These are phyloP conservation scores for Bucco capensis DNA, from an alignment of 2,113 vertebrate species.

Conservation along the genomic window DNA sequence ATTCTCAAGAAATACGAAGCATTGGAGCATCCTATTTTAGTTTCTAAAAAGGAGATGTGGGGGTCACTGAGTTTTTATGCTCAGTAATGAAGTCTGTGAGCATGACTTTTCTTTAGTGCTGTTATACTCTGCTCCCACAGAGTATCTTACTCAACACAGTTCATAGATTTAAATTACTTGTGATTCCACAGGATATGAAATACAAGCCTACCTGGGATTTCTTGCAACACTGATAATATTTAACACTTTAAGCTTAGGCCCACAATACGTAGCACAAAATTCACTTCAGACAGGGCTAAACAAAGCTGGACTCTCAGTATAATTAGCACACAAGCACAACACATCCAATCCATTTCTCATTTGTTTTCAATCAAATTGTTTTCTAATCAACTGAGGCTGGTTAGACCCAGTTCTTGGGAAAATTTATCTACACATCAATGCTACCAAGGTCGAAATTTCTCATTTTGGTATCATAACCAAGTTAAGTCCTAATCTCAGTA, in stretches of 20 bases:
- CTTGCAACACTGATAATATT: not conserved
- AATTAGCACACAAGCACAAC: rapidly evolving
- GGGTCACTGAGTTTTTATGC: not conserved
- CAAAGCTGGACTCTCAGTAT: not conserved
- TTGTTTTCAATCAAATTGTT: not conserved
- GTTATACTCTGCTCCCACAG: not conserved
- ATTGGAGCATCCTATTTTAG: not conserved
- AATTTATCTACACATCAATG: not conserved
- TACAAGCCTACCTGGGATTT: not conserved
- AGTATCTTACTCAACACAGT: not conserved
- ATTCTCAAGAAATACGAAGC: not conserved
- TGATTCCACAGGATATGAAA: not conserved
- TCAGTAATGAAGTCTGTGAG: not conserved
- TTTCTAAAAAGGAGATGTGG: not conserved
- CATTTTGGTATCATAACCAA: not conserved
- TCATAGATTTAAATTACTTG: not conserved
- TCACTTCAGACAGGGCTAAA: not conserved
- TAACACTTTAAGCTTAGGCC: not conserved
- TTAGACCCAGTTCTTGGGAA: not conserved
- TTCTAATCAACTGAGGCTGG: not conserved
- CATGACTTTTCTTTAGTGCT: not conserved
- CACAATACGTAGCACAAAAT: not conserved
- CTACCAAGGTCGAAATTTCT: not conserved
- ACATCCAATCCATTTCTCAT: not conserved
- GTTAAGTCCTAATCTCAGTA: not conserved